Percentiles rank a stretch among this genome's conserved stretches.
Evolutionary conservation across 2,888 invertebrate genomes (phyloP).

Genomic region (Selenia dentaria): DNA sequence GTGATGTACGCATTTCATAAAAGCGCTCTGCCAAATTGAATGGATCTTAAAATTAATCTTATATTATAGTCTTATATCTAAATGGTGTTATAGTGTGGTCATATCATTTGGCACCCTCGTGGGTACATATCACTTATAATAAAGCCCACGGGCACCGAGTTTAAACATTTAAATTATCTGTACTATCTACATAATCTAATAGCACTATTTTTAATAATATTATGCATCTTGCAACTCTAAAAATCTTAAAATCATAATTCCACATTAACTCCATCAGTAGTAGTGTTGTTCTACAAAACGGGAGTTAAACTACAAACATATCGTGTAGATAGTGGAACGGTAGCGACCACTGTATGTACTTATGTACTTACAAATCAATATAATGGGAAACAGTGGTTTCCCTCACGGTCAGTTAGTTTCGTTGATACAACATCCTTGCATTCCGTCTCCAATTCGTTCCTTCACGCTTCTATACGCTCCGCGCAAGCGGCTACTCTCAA

Average conservation of each 20-base stretch:
- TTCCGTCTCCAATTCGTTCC: constrained; percentile 57
- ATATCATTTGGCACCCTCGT: constrained; percentile 44
- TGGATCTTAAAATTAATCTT: constrained; percentile 45
- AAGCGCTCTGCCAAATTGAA: constrained; percentile 54
- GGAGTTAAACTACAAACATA: constrained; percentile 61
- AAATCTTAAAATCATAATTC: constrained; percentile 36
- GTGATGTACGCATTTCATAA: constrained; percentile 68
- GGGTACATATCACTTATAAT: constrained; percentile 54
- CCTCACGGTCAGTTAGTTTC: constrained; percentile 48
- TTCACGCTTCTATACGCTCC: constrained; percentile 55
- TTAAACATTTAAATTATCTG: constrained; percentile 57
- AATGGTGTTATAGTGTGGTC: constrained; percentile 75
- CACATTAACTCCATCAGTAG: constrained; percentile 65
- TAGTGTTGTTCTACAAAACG: constrained; percentile 62
- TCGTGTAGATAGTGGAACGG: constrained; percentile 56
- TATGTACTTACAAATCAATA: constrained; percentile 23
- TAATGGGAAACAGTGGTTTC: constrained; percentile 39
- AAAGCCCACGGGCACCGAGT: constrained; percentile 51
- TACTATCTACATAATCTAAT: constrained; percentile 60
- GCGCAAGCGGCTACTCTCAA: constrained; percentile 57
- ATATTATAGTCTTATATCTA: constrained; percentile 55
- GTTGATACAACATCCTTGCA: constrained; percentile 58
- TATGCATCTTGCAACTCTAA: constrained; percentile 73
- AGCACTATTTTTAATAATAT: constrained; percentile 73
- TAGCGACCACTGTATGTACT: constrained; percentile 29